These are phyloP conservation scores for Monochamus alternatus DNA, from an alignment of 2,888 invertebrate genomes.

Conservation along the genomic window DNA sequence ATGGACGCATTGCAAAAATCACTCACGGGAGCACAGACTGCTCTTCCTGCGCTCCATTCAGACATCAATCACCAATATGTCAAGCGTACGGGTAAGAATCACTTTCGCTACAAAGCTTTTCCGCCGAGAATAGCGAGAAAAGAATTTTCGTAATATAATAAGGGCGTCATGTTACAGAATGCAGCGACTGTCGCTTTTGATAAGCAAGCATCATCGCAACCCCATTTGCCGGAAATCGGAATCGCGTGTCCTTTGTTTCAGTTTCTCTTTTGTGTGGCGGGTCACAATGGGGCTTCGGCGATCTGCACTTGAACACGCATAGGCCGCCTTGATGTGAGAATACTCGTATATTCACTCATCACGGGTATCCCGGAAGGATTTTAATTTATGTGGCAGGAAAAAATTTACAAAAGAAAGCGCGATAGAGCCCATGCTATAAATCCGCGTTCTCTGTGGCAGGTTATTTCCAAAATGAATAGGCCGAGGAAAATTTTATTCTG, in stretches of 20 bases:
- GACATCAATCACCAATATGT: conserved; percentile 39
- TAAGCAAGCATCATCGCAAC: conserved; percentile 33
- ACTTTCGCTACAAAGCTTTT: conserved; percentile 24
- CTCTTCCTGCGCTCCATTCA: conserved; percentile 27
- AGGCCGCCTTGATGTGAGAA: conserved; percentile 34
- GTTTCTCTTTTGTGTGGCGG: conserved; percentile 32
- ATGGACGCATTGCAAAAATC: conserved; percentile 14
- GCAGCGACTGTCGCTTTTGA: conserved; percentile 12
- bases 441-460: conserved; percentile 25
- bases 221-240: conserved; percentile 38
- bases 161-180: conserved; percentile 24
- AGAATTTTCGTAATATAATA: conserved; percentile 29
- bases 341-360: conserved; percentile 25
- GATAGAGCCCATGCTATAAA: conserved; percentile 24
- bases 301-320: conserved; percentile 50
- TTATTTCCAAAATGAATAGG: conserved; percentile 39
- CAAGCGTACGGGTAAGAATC: conserved; percentile 25
- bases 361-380: conserved; percentile 20
- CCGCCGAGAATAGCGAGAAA: conserved; percentile 29
- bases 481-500: conserved; percentile 11
- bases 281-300: conserved; percentile 31
- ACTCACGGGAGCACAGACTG: conserved; percentile 2
- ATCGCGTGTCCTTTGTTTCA: conserved; percentile 53
- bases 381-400: conserved; percentile 35
- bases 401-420: conserved; percentile 37